phyloP scores from a whole-genome alignment of 2,797 vertebrate species.

The Lepus townsendii region DNA sequence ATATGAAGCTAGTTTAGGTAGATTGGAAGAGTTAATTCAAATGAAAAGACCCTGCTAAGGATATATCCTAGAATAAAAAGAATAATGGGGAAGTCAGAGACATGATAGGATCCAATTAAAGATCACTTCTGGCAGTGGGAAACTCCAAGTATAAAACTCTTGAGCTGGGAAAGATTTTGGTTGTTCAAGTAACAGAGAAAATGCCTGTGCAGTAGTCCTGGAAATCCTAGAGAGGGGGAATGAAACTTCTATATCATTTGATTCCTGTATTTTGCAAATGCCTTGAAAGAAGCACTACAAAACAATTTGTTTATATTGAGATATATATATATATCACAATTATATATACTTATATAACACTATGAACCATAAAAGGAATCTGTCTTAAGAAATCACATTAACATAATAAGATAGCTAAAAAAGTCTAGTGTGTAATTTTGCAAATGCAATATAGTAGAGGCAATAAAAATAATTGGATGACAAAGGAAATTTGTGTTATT shows the following conservation, averaged over 20 bases:
- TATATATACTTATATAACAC: not conserved
- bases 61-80: not conserved
- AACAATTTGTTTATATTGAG: not conserved
- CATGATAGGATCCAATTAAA: not conserved
- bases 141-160: not conserved
- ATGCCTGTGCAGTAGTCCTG: not conserved
- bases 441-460: not conserved
- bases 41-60: not conserved
- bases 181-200: not conserved
- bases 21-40: not conserved
- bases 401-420: not conserved
- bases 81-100: not conserved
- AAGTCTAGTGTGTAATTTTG: not conserved
- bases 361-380: not conserved
- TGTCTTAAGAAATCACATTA: not conserved
- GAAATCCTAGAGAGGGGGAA: not conserved
- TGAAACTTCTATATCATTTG: not conserved
- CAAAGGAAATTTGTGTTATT: not conserved
- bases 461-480: not conserved
- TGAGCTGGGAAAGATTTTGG: not conserved
- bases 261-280: not conserved
- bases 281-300: not conserved
- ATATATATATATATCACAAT: not conserved
- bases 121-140: not conserved
- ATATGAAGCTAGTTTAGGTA: not conserved